These are phyloP conservation scores for Bostrychus sinensis DNA, from an alignment of 2,113 vertebrate genomes.

Conservation along the genomic window DNA sequence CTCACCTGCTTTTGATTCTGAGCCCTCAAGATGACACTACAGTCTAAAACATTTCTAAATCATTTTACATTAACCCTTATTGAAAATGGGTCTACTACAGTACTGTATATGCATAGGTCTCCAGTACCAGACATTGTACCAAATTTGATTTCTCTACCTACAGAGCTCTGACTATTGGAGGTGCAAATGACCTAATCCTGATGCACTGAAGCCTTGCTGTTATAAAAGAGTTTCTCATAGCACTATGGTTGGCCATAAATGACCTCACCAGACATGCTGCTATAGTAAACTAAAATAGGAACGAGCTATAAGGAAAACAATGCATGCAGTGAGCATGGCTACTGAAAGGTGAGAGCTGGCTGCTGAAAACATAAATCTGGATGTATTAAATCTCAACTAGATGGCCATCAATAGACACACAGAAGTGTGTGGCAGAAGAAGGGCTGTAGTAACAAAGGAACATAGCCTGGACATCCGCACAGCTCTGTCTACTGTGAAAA, in stretches of 20 bases:
- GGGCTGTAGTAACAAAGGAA: slow-evolving; percentile 62
- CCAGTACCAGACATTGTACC: slow-evolving; percentile 21
- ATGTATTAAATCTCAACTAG: slow-evolving; percentile 83
- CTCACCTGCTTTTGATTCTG: too few species aligned
- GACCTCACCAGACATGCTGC: slow-evolving; percentile 88
- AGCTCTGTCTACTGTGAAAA: slow-evolving; percentile 85
- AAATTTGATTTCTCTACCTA: slow-evolving; percentile 89
- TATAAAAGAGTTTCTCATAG: slow-evolving; percentile 85
- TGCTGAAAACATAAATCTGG: slow-evolving; percentile 83
- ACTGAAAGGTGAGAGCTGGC: slow-evolving; percentile 52
- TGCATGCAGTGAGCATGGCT: slow-evolving; percentile 70
- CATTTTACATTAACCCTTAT: too few species aligned
- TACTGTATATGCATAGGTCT: too few species aligned
- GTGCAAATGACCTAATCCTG: slow-evolving; percentile 79
- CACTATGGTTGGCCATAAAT: slow-evolving; percentile 85
- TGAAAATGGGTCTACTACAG: too few species aligned
- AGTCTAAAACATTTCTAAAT: too few species aligned
- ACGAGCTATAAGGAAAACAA: slow-evolving; percentile 84
- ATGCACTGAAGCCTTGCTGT: slow-evolving; percentile 82
- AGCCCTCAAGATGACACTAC: too few species aligned
- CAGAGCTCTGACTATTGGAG: slow-evolving; percentile 61
- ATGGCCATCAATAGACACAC: slow-evolving; percentile 78
- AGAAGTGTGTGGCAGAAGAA: slow-evolving; percentile 58
- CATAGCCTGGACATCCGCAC: slow-evolving; percentile 77
- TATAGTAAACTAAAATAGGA: slow-evolving; percentile 86